These are phyloP conservation scores for Muscicapa comitata DNA, from an alignment of 2,797 vertebrate species.

Conservation along the genomic window DNA sequence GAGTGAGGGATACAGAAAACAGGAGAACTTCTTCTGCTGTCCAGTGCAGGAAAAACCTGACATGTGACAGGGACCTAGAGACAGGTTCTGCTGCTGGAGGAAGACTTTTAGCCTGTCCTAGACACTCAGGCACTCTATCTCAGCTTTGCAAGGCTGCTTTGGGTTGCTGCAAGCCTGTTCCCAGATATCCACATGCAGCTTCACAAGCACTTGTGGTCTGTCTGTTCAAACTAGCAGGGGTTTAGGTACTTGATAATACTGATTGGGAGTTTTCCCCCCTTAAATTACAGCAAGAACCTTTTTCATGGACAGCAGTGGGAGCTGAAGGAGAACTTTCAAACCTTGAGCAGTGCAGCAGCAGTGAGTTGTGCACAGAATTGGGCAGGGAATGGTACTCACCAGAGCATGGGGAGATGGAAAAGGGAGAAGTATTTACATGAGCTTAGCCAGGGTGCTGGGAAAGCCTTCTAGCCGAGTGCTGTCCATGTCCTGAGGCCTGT, in stretches of 20 bases:
- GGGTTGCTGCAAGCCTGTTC: not conserved
- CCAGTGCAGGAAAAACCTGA: not conserved
- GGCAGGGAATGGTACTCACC: not conserved
- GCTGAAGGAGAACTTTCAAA: not conserved
- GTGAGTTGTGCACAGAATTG: not conserved
- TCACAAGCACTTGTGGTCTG: not conserved
- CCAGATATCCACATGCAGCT: not conserved
- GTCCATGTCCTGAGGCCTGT: slow-evolving; percentile 21
- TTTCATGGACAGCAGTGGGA: not conserved
- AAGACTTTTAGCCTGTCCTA: not conserved
- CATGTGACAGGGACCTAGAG: not conserved
- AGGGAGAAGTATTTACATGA: slow-evolving; percentile 10
- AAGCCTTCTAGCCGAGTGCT: not conserved
- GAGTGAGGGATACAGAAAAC: not conserved
- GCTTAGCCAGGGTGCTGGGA: slow-evolving; percentile 27
- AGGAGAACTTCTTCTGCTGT: not conserved
- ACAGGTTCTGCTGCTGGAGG: not conserved
- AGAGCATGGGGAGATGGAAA: not conserved
- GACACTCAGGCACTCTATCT: accelerated
- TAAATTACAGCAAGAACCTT: not conserved
- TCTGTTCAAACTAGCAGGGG: not conserved
- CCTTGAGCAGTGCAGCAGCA: not conserved
- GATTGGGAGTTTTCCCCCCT: not conserved
- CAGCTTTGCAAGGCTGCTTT: not conserved
- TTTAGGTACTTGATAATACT: not conserved